Percentiles rank a stretch among this genome's conserved stretches.
These are phyloP conservation scores for Pyrrhosoma nymphula DNA, from an alignment of 2,888 invertebrate genomes.

Conservation along the genomic window DNA sequence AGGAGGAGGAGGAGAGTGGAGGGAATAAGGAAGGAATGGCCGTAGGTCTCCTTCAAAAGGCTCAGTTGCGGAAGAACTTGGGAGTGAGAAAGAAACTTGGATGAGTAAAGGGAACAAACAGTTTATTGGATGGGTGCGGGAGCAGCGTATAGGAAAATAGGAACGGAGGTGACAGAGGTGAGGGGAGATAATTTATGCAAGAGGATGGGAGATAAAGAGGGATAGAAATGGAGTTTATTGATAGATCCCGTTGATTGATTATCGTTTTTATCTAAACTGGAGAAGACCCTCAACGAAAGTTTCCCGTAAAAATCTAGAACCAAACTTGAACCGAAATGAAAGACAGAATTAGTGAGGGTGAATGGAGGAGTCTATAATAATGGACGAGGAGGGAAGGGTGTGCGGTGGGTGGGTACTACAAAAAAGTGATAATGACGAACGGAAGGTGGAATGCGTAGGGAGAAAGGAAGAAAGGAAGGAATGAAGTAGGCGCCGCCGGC, in stretches of 20 bases:
- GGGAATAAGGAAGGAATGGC: neutral
- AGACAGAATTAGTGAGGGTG: neutral
- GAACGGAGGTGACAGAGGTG: neutral
- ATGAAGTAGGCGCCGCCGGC: neutral
- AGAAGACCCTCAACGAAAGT: neutral
- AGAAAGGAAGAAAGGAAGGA: constrained; percentile 3
- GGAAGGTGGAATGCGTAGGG: neutral
- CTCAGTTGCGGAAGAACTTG: neutral
- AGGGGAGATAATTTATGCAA: neutral
- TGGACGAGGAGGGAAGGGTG: neutral
- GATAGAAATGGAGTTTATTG: neutral
- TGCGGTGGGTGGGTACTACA: neutral
- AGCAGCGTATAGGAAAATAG: too few relatives aligned
- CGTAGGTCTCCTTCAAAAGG: neutral
- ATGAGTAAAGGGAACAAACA: neutral
- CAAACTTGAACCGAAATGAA: neutral
- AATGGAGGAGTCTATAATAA: neutral
- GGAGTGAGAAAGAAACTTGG: too few relatives aligned
- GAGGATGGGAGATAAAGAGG: neutral
- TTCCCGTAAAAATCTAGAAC: neutral
- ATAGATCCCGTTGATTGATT: neutral
- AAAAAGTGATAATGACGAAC: neutral
- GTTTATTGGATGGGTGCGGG: neutral
- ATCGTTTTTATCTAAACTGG: constrained; percentile 28
- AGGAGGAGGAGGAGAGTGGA: neutral